These are phyloP conservation scores for Pyxicephalus adspersus DNA, from an alignment of 2,113 vertebrate species.

Conservation along the genomic window DNA sequence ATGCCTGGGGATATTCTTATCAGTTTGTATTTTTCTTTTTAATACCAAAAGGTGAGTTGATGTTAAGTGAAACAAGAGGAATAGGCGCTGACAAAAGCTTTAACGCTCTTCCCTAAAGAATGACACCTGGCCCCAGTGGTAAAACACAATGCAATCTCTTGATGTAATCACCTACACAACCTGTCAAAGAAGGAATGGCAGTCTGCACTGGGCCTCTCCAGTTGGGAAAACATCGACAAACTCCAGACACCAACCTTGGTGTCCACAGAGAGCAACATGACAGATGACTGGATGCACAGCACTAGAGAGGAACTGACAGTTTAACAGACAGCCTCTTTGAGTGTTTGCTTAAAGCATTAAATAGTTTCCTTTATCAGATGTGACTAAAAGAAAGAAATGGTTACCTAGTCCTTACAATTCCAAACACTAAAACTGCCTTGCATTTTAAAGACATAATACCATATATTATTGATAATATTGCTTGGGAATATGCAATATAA, in stretches of 20 bases:
- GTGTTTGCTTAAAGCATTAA: conserved; percentile 47
- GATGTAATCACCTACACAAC: conserved; percentile 55
- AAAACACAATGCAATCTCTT: conserved; percentile 49
- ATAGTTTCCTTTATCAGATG: conserved; percentile 35
- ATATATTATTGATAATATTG: neutral
- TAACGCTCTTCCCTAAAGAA: conserved; percentile 60
- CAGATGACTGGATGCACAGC: conserved; percentile 50
- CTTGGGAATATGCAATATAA: too few species aligned
- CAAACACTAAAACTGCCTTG: conserved; percentile 33
- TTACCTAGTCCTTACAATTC: conserved; percentile 33
- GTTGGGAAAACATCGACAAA: conserved; percentile 55
- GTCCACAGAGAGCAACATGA: conserved; percentile 53
- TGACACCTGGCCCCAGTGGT: conserved; percentile 64
- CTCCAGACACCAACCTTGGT: conserved; percentile 45
- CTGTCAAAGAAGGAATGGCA: conserved; percentile 58
- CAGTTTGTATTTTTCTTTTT: conserved; percentile 62
- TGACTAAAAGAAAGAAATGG: conserved; percentile 17
- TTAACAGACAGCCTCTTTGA: conserved; percentile 42
- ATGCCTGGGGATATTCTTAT: conserved; percentile 67
- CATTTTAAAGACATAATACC: neutral
- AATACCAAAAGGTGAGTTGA: conserved; percentile 70
- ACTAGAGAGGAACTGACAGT: conserved; percentile 40
- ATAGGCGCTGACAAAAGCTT: conserved; percentile 52
- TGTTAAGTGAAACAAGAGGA: conserved; percentile 70
- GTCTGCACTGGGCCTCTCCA: conserved; percentile 39